phyloP scores from a whole-genome alignment of 2,888 invertebrate species.

The Athalia rosae region DNA sequence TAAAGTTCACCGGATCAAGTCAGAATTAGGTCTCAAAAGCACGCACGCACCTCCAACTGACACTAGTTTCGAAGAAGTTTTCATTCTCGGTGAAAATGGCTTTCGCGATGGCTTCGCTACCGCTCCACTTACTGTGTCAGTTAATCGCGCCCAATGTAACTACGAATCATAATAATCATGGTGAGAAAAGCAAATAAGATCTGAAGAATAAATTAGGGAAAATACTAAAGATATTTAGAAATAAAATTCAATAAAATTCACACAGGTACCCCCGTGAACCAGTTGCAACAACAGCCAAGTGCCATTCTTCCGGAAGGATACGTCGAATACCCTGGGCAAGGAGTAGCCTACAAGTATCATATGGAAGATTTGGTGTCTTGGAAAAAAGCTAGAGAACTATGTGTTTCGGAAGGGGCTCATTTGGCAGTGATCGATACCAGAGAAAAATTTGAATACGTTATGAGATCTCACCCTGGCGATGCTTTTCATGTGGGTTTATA shows the following conservation, averaged over 20 bases:
- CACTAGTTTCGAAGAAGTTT: neutral
- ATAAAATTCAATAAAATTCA: too few species aligned
- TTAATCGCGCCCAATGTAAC: neutral
- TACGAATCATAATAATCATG: too few species aligned
- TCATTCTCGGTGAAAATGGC: neutral
- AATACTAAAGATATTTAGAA: neutral
- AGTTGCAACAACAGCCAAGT: too few species aligned
- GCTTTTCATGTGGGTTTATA: slow-evolving; percentile 9
- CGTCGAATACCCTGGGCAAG: neutral
- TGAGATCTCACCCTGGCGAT: neutral
- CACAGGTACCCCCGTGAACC: neutral
- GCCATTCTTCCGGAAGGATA: neutral
- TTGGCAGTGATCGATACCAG: slow-evolving; percentile 23
- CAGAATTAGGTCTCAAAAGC: neutral
- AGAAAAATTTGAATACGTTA: neutral
- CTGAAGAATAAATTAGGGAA: too few species aligned
- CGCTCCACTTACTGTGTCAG: slow-evolving; percentile 14
- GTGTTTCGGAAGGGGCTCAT: neutral
- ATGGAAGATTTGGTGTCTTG: neutral
- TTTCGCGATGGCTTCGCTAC: neutral
- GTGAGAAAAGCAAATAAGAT: too few species aligned
- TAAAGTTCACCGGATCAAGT: neutral
- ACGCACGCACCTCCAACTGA: neutral
- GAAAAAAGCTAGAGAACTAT: neutral
- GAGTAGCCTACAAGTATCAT: slow-evolving; percentile 8